Evolutionary conservation across 2,888 invertebrate genomes (phyloP), one percentile per base, ranked within the genome.

Genomic region (Leucoma salicis): DNA sequence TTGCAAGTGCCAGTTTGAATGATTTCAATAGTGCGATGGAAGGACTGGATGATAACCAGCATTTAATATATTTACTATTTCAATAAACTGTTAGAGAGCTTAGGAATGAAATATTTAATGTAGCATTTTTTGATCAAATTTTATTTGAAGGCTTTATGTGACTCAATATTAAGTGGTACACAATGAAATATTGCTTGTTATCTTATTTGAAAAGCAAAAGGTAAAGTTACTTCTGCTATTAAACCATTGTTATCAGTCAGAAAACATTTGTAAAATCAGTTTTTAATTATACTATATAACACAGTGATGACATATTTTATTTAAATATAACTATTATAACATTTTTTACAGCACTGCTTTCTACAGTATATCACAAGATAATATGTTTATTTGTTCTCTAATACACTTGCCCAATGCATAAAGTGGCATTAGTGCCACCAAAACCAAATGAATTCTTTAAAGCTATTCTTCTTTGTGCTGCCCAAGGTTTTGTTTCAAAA

Each of bases 401-500:
- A 16, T 6, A 66, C 44, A 78, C 41, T 60, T 84, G 74, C 39
- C 88, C 85, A 62, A 92, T 88, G 80, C 96, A 96, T 28, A 98
- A 86, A 42, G 95, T 94, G 14, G 98, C 97, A 91, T 99, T 99
- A 2, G 99, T 99, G 31, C 99, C 99, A 40, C 99, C 99, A 91
- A 99, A 99, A 3, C 99, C 99, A 91, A 99, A 99, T 0, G 99
- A 98, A 87, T 99, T 99, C 79, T 97, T 98, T 36, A 99, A 78
- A 11, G 97, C 98, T 62, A 97, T 88, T 67, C 94, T 91, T 63
- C 81, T 89, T 38, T 64, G 70, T 29, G 57, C 55, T 34, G 78
- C 67, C 96, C 96, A 96, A 49, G 83, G 70, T 62, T 90, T 90
- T 43, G 89, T 74, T 27, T 69, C 63, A 3, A 92, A 87, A 2